Evolutionary conservation across 2,113 vertebrate genomes (phyloP).

Genomic region (Tichodroma muraria): DNA sequence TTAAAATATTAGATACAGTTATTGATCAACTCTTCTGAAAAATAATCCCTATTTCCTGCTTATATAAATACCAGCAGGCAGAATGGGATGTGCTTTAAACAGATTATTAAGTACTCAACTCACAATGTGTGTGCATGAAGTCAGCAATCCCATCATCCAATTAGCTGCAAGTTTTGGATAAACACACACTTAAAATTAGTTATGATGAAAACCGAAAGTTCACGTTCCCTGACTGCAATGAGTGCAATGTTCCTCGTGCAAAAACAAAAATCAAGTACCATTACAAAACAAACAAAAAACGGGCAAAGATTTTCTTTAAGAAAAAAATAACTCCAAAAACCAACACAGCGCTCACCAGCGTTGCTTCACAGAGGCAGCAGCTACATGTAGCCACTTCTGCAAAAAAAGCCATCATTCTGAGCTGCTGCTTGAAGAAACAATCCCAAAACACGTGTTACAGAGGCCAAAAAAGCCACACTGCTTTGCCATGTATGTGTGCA

Average conservation of each 20-base stretch:
- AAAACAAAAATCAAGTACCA: background rate
- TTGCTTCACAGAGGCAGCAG: background rate
- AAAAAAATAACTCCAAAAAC: background rate
- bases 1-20: background rate
- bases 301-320: background rate
- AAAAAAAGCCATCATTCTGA: background rate
- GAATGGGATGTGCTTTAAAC: background rate
- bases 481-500: background rate
- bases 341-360: rapidly evolving
- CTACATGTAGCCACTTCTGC: conserved; percentile 4
- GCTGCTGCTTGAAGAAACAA: background rate
- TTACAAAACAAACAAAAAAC: background rate
- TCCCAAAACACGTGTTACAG: background rate
- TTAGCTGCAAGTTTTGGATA: background rate
- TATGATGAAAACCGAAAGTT: background rate
- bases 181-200: background rate
- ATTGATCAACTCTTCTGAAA: background rate
- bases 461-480: background rate
- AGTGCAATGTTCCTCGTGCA: background rate
- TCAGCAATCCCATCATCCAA: background rate
- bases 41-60: background rate
- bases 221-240: background rate
- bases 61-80: background rate
- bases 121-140: background rate
- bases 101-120: background rate